Conservation (phyloP, 2,797 vertebrate genomes). For the Sebastes hubbsi region DNA sequence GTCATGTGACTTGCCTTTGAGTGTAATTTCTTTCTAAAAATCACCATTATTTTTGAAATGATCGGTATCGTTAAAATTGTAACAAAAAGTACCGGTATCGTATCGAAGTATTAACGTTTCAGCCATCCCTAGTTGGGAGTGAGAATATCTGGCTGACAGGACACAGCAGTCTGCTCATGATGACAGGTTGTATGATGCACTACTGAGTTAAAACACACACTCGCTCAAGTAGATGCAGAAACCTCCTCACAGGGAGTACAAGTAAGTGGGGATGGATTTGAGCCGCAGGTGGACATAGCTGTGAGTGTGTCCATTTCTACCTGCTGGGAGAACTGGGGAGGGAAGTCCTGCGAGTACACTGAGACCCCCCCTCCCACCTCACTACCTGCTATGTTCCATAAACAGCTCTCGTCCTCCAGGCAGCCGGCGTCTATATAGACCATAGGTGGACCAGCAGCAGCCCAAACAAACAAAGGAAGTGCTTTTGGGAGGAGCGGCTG, state of each 20-base stretch:
- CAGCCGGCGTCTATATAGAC: conserved; percentile 16
- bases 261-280: background rate
- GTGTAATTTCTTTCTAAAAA: too few relatives aligned
- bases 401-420: conserved; percentile 36
- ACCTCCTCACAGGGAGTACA: conserved; percentile 2
- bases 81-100: too few relatives aligned
- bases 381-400: conserved; percentile 22
- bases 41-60: too few relatives aligned
- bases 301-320: conserved; percentile 63
- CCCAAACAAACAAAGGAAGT: conserved; percentile 52
- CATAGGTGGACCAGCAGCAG: conserved; percentile 14
- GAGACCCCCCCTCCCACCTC: background rate
- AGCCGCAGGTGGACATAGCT: conserved; percentile 15
- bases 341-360: conserved; percentile 38
- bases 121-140: too few relatives aligned
- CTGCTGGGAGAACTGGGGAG: conserved; percentile 51
- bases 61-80: too few relatives aligned
- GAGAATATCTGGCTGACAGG: background rate
- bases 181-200: conserved; percentile 47
- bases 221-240: conserved; percentile 36
- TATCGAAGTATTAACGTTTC: too few relatives aligned
- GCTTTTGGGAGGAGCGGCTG: conserved; percentile 20
- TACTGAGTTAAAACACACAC: conserved; percentile 39
- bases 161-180: conserved; percentile 24
- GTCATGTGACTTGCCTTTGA: too few relatives aligned